These are phyloP conservation scores for Lineus longissimus DNA, from an alignment of 1,140 invertebrate genomes.

Conservation along the genomic window DNA sequence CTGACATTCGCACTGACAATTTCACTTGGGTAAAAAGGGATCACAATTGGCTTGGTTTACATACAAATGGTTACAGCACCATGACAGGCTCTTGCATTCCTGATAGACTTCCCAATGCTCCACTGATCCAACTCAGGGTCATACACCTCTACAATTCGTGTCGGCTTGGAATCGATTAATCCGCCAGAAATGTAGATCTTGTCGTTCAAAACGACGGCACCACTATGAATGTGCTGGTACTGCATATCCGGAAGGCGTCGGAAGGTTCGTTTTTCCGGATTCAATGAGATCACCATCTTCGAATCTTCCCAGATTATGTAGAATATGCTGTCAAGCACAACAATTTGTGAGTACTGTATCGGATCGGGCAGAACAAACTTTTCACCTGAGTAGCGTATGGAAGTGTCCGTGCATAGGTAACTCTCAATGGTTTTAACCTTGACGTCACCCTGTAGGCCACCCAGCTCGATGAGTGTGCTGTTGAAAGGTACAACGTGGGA, in stretches of 20 bases:
- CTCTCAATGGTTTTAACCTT: constrained; percentile 47
- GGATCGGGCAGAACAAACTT: constrained; percentile 45
- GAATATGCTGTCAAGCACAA: constrained; percentile 42
- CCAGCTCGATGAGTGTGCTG: constrained; percentile 45
- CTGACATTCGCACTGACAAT: too few species aligned
- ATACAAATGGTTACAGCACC: constrained; percentile 44
- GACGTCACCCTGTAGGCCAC: constrained; percentile 37
- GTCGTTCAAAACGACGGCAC: constrained; percentile 77
- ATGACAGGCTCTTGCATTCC: constrained; percentile 37
- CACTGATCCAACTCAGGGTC: constrained; percentile 74
- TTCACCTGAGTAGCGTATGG: constrained; percentile 37
- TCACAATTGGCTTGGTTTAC: constrained; percentile 14
- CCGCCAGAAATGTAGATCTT: constrained; percentile 80
- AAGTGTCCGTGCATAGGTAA: constrained; percentile 33
- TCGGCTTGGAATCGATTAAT: constrained; percentile 55
- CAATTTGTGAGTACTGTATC: constrained; percentile 46
- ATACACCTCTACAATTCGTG: constrained; percentile 71
- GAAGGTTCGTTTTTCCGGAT: constrained; percentile 47
- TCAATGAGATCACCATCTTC: constrained; percentile 46
- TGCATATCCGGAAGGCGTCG: constrained; percentile 36
- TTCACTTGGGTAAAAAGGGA: too few species aligned
- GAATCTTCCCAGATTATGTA: constrained; percentile 52
- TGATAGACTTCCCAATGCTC: constrained; percentile 54
- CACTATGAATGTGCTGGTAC: constrained; percentile 37
- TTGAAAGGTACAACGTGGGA: constrained; percentile 41